Conservation (phyloP, 2,797 vertebrate species). For the Cuniculus paca region DNA sequence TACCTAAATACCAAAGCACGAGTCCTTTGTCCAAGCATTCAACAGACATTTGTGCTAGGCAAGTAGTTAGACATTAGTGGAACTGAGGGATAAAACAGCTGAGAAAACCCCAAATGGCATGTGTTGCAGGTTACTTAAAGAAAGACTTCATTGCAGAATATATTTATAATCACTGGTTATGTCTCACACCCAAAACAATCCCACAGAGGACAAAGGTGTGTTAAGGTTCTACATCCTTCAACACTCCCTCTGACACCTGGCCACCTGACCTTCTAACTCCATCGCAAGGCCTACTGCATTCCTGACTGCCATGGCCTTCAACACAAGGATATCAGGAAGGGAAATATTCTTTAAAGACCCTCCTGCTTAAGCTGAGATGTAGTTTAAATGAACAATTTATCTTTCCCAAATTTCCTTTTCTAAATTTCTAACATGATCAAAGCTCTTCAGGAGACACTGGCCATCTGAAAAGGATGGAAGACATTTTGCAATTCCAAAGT, state of each 20-base stretch:
- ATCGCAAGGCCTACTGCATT: not conserved
- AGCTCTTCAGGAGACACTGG: not conserved
- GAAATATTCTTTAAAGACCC: not conserved
- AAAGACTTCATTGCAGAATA: not conserved
- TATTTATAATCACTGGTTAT: not conserved
- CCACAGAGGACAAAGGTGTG: too few species aligned
- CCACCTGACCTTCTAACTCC: not conserved
- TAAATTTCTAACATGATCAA: not conserved
- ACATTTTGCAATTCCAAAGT: not conserved
- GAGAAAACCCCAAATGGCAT: not conserved
- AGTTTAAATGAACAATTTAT: not conserved
- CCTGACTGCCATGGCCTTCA: not conserved
- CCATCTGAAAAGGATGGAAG: not conserved
- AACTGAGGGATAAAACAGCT: not conserved
- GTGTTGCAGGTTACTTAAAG: not conserved
- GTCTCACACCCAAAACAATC: not conserved
- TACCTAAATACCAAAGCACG: not conserved
- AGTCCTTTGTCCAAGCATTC: not conserved
- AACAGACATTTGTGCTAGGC: not conserved
- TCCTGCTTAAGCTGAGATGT: not conserved
- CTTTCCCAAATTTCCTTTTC: not conserved
- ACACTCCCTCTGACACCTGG: not conserved
- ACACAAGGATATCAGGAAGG: not conserved
- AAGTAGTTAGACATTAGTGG: not conserved
- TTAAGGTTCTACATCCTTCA: not conserved